phyloP scores from a whole-genome alignment of 1,140 invertebrate genomes.

The Triops longicaudatus region DNA sequence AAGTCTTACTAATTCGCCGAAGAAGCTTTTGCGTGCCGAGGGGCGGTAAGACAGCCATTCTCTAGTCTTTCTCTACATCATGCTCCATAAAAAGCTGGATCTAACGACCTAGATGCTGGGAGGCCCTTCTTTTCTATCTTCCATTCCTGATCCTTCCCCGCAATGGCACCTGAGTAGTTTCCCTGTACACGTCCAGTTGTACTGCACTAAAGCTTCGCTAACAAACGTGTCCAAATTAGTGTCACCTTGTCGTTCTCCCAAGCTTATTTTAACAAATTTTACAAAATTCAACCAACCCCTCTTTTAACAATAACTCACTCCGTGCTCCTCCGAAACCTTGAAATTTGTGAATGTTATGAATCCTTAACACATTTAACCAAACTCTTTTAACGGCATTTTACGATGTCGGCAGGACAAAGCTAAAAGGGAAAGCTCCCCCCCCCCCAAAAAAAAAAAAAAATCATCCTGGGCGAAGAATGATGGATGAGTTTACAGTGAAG shows the following conservation, averaged over 20 bases:
- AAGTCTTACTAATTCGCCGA: slow-evolving; percentile 12
- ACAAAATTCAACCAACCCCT: no score
- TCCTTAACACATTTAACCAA: not conserved
- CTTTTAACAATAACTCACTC: no score
- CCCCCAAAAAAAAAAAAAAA: not conserved
- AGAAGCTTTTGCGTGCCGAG: slow-evolving; percentile 7
- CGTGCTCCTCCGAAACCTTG: no score
- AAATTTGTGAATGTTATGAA: not conserved
- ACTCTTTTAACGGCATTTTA: not conserved
- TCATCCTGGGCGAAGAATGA: not conserved
- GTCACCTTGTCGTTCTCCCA: no score
- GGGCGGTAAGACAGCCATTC: slow-evolving; percentile 10
- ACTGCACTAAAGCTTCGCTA: no score
- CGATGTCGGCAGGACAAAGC: not conserved
- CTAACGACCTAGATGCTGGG: slow-evolving; percentile 9
- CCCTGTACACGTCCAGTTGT: not conserved
- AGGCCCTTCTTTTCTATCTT: not conserved
- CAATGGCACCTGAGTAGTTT: not conserved
- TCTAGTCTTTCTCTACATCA: not conserved
- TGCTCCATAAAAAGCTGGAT: slow-evolving; percentile 1
- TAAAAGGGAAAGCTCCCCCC: no score
- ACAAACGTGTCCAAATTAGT: no score
- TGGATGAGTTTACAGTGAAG: slow-evolving; percentile 9
- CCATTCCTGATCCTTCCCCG: not conserved
- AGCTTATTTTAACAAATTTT: no score